Evolutionary conservation across 2,797 vertebrate species (phyloP).

Genomic region (Lagodon rhomboides): DNA sequence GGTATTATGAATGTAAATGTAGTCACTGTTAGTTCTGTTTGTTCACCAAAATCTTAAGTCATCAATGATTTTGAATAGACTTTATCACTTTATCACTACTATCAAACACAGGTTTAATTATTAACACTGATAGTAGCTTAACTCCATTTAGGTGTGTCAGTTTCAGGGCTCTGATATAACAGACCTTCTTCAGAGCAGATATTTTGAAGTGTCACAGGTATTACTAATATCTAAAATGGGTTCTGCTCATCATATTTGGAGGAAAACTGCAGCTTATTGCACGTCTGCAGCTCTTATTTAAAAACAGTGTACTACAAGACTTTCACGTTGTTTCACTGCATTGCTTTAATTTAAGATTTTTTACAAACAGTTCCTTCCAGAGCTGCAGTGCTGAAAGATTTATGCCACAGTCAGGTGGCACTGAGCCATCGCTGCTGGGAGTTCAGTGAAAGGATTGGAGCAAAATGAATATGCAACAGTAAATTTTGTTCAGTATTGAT

Average conservation of each 20-base stretch:
- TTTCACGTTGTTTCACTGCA: slow-evolving; percentile 7
- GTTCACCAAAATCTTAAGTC: not conserved
- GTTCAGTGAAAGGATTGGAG: not conserved
- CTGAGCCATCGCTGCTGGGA: slow-evolving; percentile 1
- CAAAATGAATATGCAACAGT: slow-evolving; percentile 13
- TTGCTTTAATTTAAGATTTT: not conserved
- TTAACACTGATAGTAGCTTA: not conserved
- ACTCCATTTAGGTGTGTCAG: not conserved
- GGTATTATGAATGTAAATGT: no score
- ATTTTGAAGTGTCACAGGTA: not conserved
- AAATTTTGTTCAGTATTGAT: not conserved
- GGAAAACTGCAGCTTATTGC: not conserved
- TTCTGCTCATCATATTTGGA: no score
- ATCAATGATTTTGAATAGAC: no score
- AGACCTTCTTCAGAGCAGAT: not conserved
- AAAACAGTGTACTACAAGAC: no score
- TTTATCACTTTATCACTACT: not conserved
- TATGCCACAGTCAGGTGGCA: slow-evolving; percentile 20
- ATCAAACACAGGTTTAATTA: not conserved
- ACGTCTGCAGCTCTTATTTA: no score
- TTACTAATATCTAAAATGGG: not conserved
- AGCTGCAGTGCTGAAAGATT: slow-evolving; percentile 35
- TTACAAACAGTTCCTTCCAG: not conserved
- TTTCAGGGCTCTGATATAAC: not conserved
- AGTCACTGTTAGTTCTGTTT: no score